Percentiles rank a stretch among this genome's conserved stretches.
Conservation (phyloP, 2,797 vertebrate species). For the Alauda arvensis region DNA sequence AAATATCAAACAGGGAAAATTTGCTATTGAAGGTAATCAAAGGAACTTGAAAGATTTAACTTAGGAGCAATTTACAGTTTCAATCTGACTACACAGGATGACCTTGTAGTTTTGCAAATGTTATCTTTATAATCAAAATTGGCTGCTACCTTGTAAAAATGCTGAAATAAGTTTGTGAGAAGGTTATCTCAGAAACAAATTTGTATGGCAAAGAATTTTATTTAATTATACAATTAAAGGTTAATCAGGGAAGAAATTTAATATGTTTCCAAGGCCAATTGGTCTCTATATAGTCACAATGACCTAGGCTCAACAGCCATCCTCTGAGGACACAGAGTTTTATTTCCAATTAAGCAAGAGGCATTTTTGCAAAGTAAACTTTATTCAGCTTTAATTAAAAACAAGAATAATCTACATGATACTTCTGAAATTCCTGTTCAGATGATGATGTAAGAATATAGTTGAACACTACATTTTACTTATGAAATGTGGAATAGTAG, state of each 20-base stretch:
- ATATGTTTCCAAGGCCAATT: background rate
- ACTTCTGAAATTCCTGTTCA: background rate
- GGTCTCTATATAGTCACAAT: background rate
- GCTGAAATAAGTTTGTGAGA: background rate
- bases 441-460: background rate
- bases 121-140: slow-evolving; percentile 9
- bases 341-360: background rate
- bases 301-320: background rate
- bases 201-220: background rate
- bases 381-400: background rate
- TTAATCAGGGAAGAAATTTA: background rate
- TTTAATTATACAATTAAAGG: background rate
- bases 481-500: background rate
- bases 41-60: slow-evolving; percentile 16
- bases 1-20: slow-evolving; percentile 17
- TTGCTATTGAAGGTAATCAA: slow-evolving; percentile 23
- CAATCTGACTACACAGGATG: background rate
- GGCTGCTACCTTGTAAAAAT: background rate
- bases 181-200: background rate
- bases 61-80: background rate
- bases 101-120: slow-evolving; percentile 13
- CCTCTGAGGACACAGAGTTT: background rate
- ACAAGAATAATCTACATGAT: background rate
- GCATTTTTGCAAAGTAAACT: background rate
- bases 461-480: background rate